A percentile compares a stretch with the other conserved stretches of the same genome.
These are phyloP conservation scores for Phrynocephalus guinanensis DNA, from an alignment of 2,797 vertebrate genomes.

Conservation along the genomic window DNA sequence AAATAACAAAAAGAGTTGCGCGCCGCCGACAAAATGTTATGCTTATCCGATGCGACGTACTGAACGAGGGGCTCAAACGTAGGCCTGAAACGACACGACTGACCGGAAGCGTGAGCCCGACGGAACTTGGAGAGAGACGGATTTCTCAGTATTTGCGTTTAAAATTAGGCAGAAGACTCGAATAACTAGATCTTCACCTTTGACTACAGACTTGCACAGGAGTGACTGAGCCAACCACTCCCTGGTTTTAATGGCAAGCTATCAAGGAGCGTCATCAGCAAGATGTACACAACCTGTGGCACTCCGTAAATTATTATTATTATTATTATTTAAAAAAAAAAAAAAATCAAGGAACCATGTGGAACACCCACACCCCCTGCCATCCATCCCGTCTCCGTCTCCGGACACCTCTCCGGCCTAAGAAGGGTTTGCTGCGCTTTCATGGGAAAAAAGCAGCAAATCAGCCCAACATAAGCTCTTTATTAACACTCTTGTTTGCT, in stretches of 20 bases:
- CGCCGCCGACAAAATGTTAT: background rate
- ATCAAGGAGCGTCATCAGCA: background rate
- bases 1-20: no score
- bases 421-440: background rate
- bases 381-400: background rate
- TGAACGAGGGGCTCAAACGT: background rate
- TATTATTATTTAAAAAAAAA: background rate
- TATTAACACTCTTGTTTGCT: conserved; percentile 5
- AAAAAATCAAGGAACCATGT: background rate
- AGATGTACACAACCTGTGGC: background rate
- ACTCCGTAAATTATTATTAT: background rate
- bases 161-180: background rate
- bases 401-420: background rate
- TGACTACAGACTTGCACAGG: background rate
- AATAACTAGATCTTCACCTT: background rate
- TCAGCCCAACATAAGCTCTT: conserved; percentile 8
- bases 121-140: background rate
- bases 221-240: background rate
- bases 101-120: background rate
- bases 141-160: background rate
- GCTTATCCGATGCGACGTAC: background rate
- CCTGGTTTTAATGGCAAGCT: background rate
- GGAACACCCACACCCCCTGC: background rate
- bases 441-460: background rate
- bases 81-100: background rate